A percentile compares a stretch with the other conserved stretches of the same genome.
phyloP scores from a whole-genome alignment of 2,113 vertebrate genomes.

The Planiliza haematocheilus region DNA sequence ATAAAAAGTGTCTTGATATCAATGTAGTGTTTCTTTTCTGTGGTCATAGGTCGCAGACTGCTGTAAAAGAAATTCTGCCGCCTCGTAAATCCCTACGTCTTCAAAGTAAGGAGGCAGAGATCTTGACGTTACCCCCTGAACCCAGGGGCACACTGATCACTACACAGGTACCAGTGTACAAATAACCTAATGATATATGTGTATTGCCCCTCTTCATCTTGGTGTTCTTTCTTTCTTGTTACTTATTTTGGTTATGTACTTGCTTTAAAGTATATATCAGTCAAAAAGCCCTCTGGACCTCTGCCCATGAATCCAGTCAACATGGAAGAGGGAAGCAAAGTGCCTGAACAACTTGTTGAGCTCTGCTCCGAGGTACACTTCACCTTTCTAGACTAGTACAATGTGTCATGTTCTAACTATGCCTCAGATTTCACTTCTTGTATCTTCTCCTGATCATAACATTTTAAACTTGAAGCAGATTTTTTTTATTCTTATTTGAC shows the following conservation, averaged over 20 bases:
- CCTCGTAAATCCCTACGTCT: conserved; percentile 79
- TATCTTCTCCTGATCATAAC: not conserved
- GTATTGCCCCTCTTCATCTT: not conserved
- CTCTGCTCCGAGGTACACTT: conserved; percentile 71
- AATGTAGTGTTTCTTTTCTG: not conserved
- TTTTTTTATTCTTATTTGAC: not conserved
- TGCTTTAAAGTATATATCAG: not conserved
- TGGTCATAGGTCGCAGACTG: conserved; percentile 42
- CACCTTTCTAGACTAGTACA: not conserved
- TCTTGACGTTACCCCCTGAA: conserved; percentile 35
- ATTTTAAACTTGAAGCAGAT: not conserved
- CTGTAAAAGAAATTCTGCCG: conserved; percentile 56
- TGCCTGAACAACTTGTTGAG: conserved; percentile 69
- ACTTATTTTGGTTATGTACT: not conserved
- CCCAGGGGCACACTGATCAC: not conserved
- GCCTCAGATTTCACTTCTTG: not conserved
- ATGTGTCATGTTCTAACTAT: not conserved
- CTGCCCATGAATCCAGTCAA: conserved; percentile 71
- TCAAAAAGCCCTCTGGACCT: conserved; percentile 64
- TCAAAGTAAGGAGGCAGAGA: conserved; percentile 66
- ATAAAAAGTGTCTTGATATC: not conserved
- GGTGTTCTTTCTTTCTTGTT: not conserved
- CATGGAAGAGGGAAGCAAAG: conserved; percentile 60
- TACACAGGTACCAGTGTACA: conserved; percentile 18
- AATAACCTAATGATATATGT: not conserved